Evolutionary conservation across 1,140 invertebrate genomes (phyloP), one percentile per base, ranked within the genome.

Genomic region (Asobara japonica): DNA sequence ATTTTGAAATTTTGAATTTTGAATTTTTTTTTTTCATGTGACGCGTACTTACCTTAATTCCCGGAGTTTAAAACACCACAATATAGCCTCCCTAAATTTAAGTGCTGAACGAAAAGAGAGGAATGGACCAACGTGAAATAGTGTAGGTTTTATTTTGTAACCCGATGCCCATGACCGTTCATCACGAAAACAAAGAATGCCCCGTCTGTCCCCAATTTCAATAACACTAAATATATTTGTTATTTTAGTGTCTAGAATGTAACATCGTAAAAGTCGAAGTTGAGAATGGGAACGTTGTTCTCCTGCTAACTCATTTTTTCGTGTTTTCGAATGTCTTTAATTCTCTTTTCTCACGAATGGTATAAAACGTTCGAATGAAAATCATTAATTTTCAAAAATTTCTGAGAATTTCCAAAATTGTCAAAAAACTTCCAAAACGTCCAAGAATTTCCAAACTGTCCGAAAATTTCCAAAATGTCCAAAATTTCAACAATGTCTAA

Each of bases 131-230:
- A 62, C 6, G 10, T 69, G 73, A 73, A 33, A 16, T 64, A 27
- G 31, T 1, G 10, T 16, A 56, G 2, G 22, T 27, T 56, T 56
- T 56, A 27, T 56, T 56, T 56, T 56, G 51, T 56, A 13, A 56
- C 22, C 7, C 22, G 51, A 56, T 11, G 71, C 82, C 83, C 79
- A 83, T 82, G 80, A 56, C 22, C 51, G 51, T 56, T 22, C 78
- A 74, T 65, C 64, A 30, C 51, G 22, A 56, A 56, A 27, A 56
- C 51, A 27, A 56, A 25, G 51, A 56, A 56, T 22, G 51, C 20
- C 51, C 22, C 20, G 22, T 56, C 22, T 56, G 51, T 56, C 51
- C 22, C 51, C 51, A 18, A 56, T 27, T 56, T 18, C 51, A 56
- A 3, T 56, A 20, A 18, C 51, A 31, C 27, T 20, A 45, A 38